Conservation (phyloP, 23 tunicate genomes). For the Corella eumyota region DNA sequence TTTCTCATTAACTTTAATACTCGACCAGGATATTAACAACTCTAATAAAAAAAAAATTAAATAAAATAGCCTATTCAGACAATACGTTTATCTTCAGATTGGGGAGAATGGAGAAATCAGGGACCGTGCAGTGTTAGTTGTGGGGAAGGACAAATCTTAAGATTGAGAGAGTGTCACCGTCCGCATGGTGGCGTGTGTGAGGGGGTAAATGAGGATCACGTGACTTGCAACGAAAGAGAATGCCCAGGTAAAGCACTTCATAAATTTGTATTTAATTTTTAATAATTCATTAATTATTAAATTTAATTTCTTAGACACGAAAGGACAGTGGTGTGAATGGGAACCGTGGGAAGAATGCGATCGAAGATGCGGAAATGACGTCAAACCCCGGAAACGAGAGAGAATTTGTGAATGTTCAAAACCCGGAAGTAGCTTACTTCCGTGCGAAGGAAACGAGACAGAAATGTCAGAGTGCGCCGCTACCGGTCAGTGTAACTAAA, state of each 20-base stretch:
- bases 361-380: conserved; percentile 9
- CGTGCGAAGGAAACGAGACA: conserved; percentile 12
- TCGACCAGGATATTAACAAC: too few relatives aligned
- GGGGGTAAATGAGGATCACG: conserved; percentile 17
- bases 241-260: conserved; percentile 44
- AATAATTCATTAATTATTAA: too few relatives aligned
- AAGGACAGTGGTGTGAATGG: conserved; percentile 38
- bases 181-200: conserved; percentile 21
- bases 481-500: too few relatives aligned
- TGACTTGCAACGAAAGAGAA: conserved; percentile 22
- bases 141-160: conserved; percentile 18
- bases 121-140: conserved; percentile 42
- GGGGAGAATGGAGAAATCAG: conserved; percentile 37
- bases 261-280: too few relatives aligned
- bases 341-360: conserved; percentile 13
- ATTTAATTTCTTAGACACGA: neutral
- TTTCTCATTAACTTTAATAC: too few relatives aligned
- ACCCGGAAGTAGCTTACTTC: neutral
- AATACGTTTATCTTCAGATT: too few relatives aligned
- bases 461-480: conserved; percentile 7
- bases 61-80: too few relatives aligned
- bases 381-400: conserved; percentile 4
- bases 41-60: too few relatives aligned
- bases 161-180: conserved; percentile 22
- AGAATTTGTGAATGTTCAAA: conserved; percentile 22